These are phyloP conservation scores for Watsonalla binaria DNA, from an alignment of 2,888 invertebrate genomes.

Conservation along the genomic window DNA sequence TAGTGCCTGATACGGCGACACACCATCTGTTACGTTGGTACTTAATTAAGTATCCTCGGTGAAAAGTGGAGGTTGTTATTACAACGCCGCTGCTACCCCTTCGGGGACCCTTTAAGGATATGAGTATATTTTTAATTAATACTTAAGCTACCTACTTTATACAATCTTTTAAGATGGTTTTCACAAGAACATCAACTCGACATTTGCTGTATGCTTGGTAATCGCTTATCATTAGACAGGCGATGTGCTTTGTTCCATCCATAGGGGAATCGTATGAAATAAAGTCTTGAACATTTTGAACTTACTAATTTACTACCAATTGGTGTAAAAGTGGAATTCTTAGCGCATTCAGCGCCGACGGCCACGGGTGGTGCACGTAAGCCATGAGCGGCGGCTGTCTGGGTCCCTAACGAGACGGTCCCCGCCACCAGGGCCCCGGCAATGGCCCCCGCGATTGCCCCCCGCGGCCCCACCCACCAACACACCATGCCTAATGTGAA, in stretches of 20 bases:
- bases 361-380: conserved; percentile 68
- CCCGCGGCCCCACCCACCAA: conserved; percentile 87
- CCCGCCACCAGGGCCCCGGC: conserved; percentile 81
- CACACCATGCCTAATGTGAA: conserved; percentile 90
- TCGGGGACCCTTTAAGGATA: too few species aligned
- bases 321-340: conserved; percentile 43
- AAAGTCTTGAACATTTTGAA: conserved; percentile 6
- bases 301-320: conserved; percentile 57
- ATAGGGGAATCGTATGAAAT: neutral
- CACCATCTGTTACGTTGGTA: too few species aligned
- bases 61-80: too few species aligned
- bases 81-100: too few species aligned
- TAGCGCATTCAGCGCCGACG: conserved; percentile 39
- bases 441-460: conserved; percentile 80
- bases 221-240: neutral
- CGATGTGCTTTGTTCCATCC: neutral
- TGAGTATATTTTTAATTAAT: too few species aligned
- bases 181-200: too few species aligned
- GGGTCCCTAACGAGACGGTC: conserved; percentile 82
- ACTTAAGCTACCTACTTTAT: too few species aligned
- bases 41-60: too few species aligned
- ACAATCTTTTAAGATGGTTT: too few species aligned
- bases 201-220: too few species aligned
- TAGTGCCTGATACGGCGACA: too few species aligned
- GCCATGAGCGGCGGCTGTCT: conserved; percentile 81